Base-by-base conservation (phyloP, 2,113 vertebrate species). In the Aldabrachelys gigantea region DNA sequence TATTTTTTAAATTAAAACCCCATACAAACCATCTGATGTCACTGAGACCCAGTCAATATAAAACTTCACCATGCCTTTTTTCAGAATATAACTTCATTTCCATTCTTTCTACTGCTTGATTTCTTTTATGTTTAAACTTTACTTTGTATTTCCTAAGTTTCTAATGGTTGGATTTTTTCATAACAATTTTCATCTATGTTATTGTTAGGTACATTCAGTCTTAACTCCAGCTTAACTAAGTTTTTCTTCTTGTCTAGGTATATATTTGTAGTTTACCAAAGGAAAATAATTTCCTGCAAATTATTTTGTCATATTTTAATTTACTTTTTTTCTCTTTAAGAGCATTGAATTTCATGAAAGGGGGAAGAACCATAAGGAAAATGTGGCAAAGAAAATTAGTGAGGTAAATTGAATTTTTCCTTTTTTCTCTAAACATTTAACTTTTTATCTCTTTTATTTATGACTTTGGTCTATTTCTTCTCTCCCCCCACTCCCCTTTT, bases 311-410 rank as follows among this genome's bases (percentile, higher is more conserved):
- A 27, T 78, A 47, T 78, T 78, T 47, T 78, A 78, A 78, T 76
- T 84, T 89, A 56, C 4, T 76, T 95, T 93, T 93, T 87, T 90
- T 1, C 3, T 92, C 95, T 98, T 96, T 82, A 95, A 98, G 99
- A 99, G 99, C 97, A 94, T 99, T 91, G 99, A 99, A 29, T 99
- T 99, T 97, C 99, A 99, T 78, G 99, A 99, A 98, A 98, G 99
- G 97, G 99, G 99, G 81, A 99, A 99, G 97, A 99, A 99, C 94
- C 99, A 99, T 97, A 99, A 99, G 95, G 99, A 99, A 98, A 99
- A 99, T 99, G 99, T 99, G 96, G 98, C 99, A 80, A 99, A 98
- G 94, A 99, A 99, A 98, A 99, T 99, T 96, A 98, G 98, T 93
- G 99, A 99, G 99, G 99, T 99, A 98, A 97, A 90, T 91, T n/a